A percentile compares a stretch with the other conserved stretches of the same genome.
phyloP scores from a whole-genome alignment of 2,113 vertebrate species.

The Forbesichthys papilliferus region DNA sequence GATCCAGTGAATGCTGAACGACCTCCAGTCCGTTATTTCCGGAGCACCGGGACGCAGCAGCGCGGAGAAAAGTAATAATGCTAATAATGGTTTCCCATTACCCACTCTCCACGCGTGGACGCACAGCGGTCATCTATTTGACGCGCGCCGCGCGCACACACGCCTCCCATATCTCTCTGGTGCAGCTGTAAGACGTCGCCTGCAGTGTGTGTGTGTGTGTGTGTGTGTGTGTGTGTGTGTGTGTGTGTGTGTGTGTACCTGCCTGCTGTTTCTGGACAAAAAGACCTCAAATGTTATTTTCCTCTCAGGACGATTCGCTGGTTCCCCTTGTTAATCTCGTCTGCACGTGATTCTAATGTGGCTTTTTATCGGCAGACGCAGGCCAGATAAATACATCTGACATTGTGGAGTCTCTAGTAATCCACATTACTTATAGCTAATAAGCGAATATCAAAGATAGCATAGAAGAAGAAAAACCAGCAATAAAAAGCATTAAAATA shows the following conservation, averaged over 20 bases:
- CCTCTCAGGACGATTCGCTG: no score
- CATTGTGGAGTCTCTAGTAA: no score
- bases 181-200: neutral
- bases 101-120: conserved; percentile 56
- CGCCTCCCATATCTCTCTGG: neutral
- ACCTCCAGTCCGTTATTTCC: conserved; percentile 53
- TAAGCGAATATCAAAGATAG: no score
- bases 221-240: conserved; percentile 6
- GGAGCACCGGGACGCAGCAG: conserved; percentile 19
- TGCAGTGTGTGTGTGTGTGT: neutral
- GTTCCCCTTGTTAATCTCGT: no score
- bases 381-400: no score
- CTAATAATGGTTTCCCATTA: conserved; percentile 76
- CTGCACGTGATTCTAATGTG: no score
- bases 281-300: no score
- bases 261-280: no score
- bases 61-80: conserved; percentile 72
- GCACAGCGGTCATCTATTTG: conserved; percentile 60
- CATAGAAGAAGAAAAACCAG: no score
- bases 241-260: neutral
- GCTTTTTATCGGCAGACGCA: no score
- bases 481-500: no score
- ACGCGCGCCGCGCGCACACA: neutral
- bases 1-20: conserved; percentile 16
- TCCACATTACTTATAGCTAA: no score